phyloP scores from a whole-genome alignment of 2,113 vertebrate genomes.

The Thermophis baileyi region DNA sequence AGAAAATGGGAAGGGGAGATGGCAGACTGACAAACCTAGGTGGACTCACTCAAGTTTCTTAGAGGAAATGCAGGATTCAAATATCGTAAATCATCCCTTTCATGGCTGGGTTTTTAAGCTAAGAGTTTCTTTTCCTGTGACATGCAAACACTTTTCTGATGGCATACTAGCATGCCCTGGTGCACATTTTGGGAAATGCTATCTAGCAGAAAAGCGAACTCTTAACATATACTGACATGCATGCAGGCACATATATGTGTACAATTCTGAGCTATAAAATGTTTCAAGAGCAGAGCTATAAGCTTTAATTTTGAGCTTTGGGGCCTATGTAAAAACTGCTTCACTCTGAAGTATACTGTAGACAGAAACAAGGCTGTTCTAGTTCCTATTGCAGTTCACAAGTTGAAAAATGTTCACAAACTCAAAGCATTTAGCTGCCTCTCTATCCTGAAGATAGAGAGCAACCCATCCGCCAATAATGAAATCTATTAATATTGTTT shows the following conservation, averaged over 20 bases:
- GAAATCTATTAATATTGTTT: not conserved
- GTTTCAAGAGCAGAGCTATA: not conserved
- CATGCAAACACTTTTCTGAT: not conserved
- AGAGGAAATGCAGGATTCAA: not conserved
- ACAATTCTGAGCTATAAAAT: not conserved
- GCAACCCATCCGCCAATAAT: not conserved
- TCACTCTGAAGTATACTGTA: not conserved
- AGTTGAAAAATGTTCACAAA: not conserved
- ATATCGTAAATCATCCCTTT: not conserved
- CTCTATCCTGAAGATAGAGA: not conserved
- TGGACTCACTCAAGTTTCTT: not conserved
- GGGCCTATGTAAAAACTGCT: not conserved
- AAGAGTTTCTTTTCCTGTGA: not conserved
- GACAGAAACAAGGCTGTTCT: not conserved
- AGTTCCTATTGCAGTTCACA: not conserved
- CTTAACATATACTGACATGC: not conserved
- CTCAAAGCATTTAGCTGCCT: not conserved
- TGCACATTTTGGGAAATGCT: not conserved
- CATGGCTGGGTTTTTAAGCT: not conserved
- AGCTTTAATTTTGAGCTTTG: not conserved
- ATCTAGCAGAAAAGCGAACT: not conserved
- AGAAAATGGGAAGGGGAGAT: not conserved
- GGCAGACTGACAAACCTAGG: not conserved
- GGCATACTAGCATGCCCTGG: not conserved
- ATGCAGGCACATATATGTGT: not conserved